Evolutionary conservation across 2,888 invertebrate genomes (phyloP), one percentile per base, ranked within the genome.

Genomic region (Proisotoma minuta): DNA sequence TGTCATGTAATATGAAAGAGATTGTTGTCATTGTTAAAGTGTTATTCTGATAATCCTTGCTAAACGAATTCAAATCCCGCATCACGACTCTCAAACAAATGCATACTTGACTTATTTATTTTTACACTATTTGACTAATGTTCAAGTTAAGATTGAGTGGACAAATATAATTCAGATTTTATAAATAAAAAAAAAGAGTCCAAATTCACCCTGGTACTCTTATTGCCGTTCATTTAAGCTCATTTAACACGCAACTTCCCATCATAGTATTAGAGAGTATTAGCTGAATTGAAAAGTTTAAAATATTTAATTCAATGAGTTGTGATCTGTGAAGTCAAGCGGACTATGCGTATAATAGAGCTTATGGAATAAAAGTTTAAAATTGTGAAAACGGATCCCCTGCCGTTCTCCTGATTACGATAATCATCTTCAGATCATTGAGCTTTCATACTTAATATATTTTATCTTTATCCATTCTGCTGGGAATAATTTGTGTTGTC

Each of bases 401-500:
- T 39, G 53, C 39, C 53, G 22, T 34, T 20, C 53, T 39, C 15
- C 12, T 29, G 26, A 52, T 34, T 20, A 2, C 20, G 53, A 54
- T 54, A 54, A 52, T 34, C 29, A 29, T 54, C 34, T 28, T 22
- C 39, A 54, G 53, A 29, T 54, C 39, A 54, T 34, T 54, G 39
- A 54, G 53, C 29, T 29, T 22, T 34, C n/a, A 20, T 22, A 5
- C 39, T 43, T 5, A 43, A 43, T 18, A 20, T 20, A 43, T 34
- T 43, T 43, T 43, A 43, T 12, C 34, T 15, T 34, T n/a, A 43
- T 43, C 18, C 43, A 5, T n/a, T 43, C 18, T 15, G 34, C 5
- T 43, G 43, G 52, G 52, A 34, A 54, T 54, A 39, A 54, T 54
- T 54, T n/a, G n/a, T n/a, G n/a, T n/a, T n/a, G n/a, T n/a, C n/a